Evolutionary conservation across 2,797 vertebrate species (phyloP).

Genomic region (Eulemur albifrons): DNA sequence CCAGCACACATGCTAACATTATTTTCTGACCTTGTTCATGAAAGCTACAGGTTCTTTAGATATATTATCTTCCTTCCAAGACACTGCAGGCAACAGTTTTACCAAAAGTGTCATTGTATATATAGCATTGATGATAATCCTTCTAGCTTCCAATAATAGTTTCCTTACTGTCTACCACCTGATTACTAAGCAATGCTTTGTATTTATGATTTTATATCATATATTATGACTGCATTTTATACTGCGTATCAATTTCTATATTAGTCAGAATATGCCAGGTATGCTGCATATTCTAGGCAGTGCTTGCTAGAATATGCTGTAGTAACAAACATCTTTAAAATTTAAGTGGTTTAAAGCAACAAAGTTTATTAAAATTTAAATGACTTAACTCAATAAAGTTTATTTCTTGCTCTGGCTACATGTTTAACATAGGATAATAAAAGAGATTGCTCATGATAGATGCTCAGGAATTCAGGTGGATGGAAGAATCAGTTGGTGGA

Average conservation of each 20-base stretch:
- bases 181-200: neutral
- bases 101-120: neutral
- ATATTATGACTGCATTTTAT: neutral
- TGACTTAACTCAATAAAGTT: neutral
- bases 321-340: neutral
- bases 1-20: neutral
- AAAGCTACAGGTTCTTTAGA: neutral
- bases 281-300: neutral
- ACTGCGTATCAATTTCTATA: neutral
- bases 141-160: neutral
- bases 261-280: neutral
- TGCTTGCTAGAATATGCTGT: neutral
- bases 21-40: neutral
- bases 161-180: neutral
- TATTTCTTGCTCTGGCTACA: neutral
- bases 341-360: neutral
- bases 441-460: neutral
- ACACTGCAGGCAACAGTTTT: neutral
- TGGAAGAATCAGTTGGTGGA: neutral
- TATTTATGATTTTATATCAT: neutral
- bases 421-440: neutral
- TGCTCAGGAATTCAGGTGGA: neutral
- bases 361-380: neutral
- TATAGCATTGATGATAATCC: neutral
- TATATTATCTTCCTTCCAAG: neutral